Conservation (phyloP, 2,888 invertebrate species). For the Tanypteryx hageni region DNA sequence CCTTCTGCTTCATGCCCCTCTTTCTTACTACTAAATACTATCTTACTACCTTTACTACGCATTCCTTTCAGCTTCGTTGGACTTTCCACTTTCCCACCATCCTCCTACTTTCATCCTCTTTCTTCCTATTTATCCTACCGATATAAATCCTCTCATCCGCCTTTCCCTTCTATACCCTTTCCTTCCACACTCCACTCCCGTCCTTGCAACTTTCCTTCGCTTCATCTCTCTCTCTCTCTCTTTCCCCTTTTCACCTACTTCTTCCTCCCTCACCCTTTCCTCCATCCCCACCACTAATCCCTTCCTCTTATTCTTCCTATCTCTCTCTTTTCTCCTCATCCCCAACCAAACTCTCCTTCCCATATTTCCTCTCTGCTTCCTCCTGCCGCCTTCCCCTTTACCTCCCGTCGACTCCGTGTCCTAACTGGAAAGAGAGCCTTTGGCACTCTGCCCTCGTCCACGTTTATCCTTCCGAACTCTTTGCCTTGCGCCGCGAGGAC, state of each 20-base stretch:
- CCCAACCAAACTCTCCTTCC: background rate
- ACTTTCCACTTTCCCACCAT: background rate
- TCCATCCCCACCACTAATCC: background rate
- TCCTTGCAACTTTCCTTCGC: background rate
- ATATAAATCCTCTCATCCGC: no score
- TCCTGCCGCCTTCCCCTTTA: background rate
- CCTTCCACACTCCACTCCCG: background rate
- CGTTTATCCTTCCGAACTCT: slow-evolving; percentile 41
- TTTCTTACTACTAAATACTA: background rate
- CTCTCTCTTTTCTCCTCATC: background rate
- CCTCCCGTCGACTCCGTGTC: background rate
- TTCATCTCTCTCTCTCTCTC: background rate
- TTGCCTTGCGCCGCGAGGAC: background rate
- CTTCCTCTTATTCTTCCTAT: no score
- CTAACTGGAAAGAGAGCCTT: background rate
- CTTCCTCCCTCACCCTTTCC: background rate
- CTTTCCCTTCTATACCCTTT: no score
- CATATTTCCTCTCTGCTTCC: background rate
- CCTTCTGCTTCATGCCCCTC: background rate
- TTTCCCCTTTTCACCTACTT: background rate
- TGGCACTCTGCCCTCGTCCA: slow-evolving; percentile 59
- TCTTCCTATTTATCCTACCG: background rate
- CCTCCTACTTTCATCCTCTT: background rate
- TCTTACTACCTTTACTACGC: background rate
- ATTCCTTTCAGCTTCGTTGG: background rate